These are phyloP conservation scores for Gambelia wislizenii DNA, from an alignment of 2,797 vertebrate species.

Conservation along the genomic window DNA sequence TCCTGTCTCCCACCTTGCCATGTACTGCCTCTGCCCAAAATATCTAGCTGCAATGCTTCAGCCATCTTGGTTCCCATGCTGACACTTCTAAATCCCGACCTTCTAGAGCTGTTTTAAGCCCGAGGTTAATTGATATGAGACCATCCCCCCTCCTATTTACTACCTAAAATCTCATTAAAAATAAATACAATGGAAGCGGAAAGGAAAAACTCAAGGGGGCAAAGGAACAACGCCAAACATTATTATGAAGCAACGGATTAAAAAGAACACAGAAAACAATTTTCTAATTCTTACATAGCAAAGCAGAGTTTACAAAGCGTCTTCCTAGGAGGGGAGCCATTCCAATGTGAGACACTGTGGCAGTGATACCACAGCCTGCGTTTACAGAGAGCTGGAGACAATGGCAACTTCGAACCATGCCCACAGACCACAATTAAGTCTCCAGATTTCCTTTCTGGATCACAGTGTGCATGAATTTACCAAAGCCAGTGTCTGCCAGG, in stretches of 20 bases:
- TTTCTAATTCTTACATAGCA: slow-evolving; percentile 31
- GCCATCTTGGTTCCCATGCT: slow-evolving; percentile 11
- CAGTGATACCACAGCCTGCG: neutral
- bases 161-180: slow-evolving; percentile 53
- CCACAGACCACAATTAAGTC: slow-evolving; percentile 25
- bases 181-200: slow-evolving; percentile 38
- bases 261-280: slow-evolving; percentile 48
- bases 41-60: neutral
- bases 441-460: slow-evolving; percentile 20
- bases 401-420: slow-evolving; percentile 10
- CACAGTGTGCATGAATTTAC: slow-evolving; percentile 14
- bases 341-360: slow-evolving; percentile 19
- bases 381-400: slow-evolving; percentile 18
- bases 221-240: slow-evolving; percentile 21
- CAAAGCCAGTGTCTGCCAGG: slow-evolving; percentile 12
- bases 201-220: slow-evolving; percentile 35
- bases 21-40: neutral
- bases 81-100: slow-evolving; percentile 31
- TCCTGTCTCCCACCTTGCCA: neutral
- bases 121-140: slow-evolving; percentile 46
- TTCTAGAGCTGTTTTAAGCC: slow-evolving; percentile 25
- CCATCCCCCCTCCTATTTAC: slow-evolving; percentile 37
- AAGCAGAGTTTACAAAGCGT: slow-evolving; percentile 9
- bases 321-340: slow-evolving; percentile 22
- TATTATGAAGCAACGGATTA: slow-evolving; percentile 37